Conservation (phyloP, 2,113 vertebrate genomes). For the Oryzias melastigma region DNA sequence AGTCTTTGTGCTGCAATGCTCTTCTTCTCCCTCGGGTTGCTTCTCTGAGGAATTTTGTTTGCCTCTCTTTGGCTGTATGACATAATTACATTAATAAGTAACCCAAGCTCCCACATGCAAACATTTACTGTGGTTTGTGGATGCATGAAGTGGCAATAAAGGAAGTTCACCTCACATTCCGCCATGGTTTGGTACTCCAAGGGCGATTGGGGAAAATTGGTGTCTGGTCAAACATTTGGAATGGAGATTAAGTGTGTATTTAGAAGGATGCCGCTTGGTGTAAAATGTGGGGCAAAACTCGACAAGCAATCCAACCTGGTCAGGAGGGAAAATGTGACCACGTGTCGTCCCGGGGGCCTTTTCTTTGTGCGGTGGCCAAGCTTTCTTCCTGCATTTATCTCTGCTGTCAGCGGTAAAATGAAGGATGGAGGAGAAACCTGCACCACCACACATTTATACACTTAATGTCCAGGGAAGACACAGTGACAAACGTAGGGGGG, state of each 20-base stretch:
- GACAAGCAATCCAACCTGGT: neutral
- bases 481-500: constrained; percentile 27
- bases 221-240: too few relatives aligned
- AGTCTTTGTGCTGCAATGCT: neutral
- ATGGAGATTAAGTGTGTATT: too few relatives aligned
- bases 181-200: too few relatives aligned
- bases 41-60: constrained; percentile 22
- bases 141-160: neutral
- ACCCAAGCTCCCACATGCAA: constrained; percentile 24
- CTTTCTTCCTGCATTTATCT: constrained; percentile 54
- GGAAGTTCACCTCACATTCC: constrained; percentile 1
- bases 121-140: constrained; percentile 22
- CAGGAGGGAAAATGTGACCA: constrained; percentile 20
- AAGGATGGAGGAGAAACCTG: constrained; percentile 54
- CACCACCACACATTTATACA: constrained; percentile 28
- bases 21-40: constrained; percentile 7
- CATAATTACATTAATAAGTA: constrained; percentile 52
- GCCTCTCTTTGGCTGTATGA: constrained; percentile 38
- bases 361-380: constrained; percentile 38
- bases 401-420: constrained; percentile 55
- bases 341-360: constrained; percentile 14
- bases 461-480: constrained; percentile 38
- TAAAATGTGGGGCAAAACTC: constrained; percentile 15
- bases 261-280: neutral
- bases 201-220: too few relatives aligned